Conservation (phyloP, 2,797 vertebrate genomes). For the Acanthopagrus latus region DNA sequence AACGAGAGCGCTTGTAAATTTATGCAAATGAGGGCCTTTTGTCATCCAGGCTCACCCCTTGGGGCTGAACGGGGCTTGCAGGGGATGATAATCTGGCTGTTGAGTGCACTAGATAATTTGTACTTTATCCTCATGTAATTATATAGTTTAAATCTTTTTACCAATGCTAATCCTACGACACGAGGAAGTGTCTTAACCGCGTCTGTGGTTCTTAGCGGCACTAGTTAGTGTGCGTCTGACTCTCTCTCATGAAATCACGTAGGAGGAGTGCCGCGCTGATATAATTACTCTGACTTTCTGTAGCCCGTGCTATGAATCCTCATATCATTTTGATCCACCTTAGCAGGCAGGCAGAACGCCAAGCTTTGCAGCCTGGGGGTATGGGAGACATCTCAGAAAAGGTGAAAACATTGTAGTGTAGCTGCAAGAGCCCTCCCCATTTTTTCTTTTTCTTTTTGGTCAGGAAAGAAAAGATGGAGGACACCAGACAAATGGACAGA, state of each 20-base stretch:
- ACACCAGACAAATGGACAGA: slow-evolving; percentile 35
- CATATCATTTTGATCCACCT: slow-evolving; percentile 78
- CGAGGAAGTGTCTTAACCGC: slow-evolving; percentile 73
- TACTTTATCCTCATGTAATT: slow-evolving; percentile 94
- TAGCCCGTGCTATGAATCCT: slow-evolving; percentile 70
- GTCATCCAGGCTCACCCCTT: slow-evolving; percentile 86
- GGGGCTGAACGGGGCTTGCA: slow-evolving; percentile 71
- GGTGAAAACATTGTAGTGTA: slow-evolving; percentile 54
- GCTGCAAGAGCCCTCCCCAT: slow-evolving; percentile 51
- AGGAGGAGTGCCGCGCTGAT: slow-evolving; percentile 69
- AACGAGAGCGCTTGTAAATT: slow-evolving; percentile 92
- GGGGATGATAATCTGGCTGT: slow-evolving; percentile 91
- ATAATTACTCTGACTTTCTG: slow-evolving; percentile 81
- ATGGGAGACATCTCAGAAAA: slow-evolving; percentile 51
- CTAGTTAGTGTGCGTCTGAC: slow-evolving; percentile 72
- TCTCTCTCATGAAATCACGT: slow-evolving; percentile 67
- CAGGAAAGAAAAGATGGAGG: slow-evolving; percentile 41
- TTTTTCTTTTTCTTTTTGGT: slow-evolving; percentile 58
- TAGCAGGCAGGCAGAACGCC: slow-evolving; percentile 72
- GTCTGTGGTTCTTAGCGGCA: slow-evolving; percentile 70
- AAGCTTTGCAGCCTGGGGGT: slow-evolving; percentile 63
- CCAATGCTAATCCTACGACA: slow-evolving; percentile 87
- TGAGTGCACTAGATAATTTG: slow-evolving; percentile 91
- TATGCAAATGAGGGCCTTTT: slow-evolving; percentile 95
- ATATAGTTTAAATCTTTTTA: slow-evolving; percentile 93